Base-by-base conservation (phyloP, 2,888 invertebrate species). In the Caenorhabditis macrosperma region DNA sequence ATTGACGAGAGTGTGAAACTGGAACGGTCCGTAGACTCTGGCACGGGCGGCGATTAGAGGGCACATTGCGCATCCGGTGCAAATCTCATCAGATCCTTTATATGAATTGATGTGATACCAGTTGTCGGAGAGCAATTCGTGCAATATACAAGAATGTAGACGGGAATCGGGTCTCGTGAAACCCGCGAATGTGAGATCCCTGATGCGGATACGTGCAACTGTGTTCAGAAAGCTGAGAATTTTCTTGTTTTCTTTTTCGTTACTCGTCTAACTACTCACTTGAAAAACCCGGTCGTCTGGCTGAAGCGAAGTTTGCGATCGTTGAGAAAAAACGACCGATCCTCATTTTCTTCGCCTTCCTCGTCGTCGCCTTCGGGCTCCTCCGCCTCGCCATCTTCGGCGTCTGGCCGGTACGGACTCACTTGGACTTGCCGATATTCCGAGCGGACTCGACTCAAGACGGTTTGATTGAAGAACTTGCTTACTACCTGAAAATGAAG, bases 21-120 rank as follows among this genome's bases (percentile, higher is more conserved):
- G 78, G 24, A 78, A 38, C 4, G 78, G 78, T n/a, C 78, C 78
- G 52, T 78, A 78, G 3, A 46, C 17, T 0, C 33, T 38, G 17
- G 63, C 54, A 15, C 68, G 33, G 2, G 72, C 35, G 24, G 74
- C 67, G 17, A 78, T 61, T 10, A 35, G 26, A 4, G 28, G 28
- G 30, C 78, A 78, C 63, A 57, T 63, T 1, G 30, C 10, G 33
- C 78, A 78, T 41, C 78, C 78, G 20, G 41, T 46, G 20, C 78
- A 78, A 12, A 78, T 30, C 17, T 78, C 78, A 10, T 78, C 78
- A 48, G 78, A 60, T 15, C 78, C 78, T 52, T 68, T 71, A 50
- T 63, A 78, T 30, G 72, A 68, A 6, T 26, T n/a, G 0, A 72
- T 24, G 9, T 35, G 35, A 35, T 35, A 57, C 63, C 72, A 72